These are phyloP conservation scores for Melanostigma gelatinosum DNA, from an alignment of 2,113 vertebrate species.

Conservation along the genomic window DNA sequence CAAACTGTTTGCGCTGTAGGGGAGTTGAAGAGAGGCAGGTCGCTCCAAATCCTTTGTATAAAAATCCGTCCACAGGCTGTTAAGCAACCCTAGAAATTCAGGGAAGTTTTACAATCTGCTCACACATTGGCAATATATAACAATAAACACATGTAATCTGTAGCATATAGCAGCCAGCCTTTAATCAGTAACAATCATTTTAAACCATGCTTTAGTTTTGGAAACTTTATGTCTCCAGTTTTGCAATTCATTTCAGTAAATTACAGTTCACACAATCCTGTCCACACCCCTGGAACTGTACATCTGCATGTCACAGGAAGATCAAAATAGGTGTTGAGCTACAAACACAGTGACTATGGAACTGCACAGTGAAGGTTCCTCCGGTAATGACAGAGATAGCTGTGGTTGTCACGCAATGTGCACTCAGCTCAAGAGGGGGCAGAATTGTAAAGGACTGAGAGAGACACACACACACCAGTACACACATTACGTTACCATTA, in stretches of 20 bases:
- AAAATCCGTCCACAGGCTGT: neutral
- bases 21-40: neutral
- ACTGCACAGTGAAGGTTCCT: neutral
- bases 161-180: neutral
- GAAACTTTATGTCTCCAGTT: neutral
- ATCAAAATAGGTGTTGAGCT: neutral
- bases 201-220: neutral
- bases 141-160: neutral
- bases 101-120: neutral
- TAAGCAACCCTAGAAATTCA: neutral
- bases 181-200: neutral
- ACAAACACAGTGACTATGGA: neutral
- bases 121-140: neutral
- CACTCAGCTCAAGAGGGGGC: slow-evolving; percentile 62
- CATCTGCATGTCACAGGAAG: neutral
- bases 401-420: neutral
- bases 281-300: neutral
- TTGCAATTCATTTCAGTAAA: neutral
- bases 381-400: neutral
- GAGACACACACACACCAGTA: slow-evolving; percentile 15
- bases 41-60: neutral
- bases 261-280: neutral
- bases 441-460: slow-evolving; percentile 61
- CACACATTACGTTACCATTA: neutral
- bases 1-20: neutral